These are phyloP conservation scores for Psylliodes chrysocephalus DNA, from an alignment of 2,888 invertebrate genomes.

Conservation along the genomic window DNA sequence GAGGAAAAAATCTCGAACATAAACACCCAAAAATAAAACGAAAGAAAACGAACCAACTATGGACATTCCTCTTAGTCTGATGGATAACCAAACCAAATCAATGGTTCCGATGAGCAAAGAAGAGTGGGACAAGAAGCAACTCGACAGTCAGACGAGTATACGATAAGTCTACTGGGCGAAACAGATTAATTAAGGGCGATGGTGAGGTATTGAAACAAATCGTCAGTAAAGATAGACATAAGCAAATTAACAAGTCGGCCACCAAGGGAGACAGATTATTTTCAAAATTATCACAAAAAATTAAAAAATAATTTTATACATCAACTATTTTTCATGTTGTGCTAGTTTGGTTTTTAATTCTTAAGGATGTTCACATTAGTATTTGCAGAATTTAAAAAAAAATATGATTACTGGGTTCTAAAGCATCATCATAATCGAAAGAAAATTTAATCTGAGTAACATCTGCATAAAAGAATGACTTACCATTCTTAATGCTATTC, in stretches of 20 bases:
- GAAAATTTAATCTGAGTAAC: too few relatives aligned
- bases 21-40: conserved; percentile 30
- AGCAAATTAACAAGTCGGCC: conserved; percentile 84
- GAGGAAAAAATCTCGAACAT: conserved; percentile 17
- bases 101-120: conserved; percentile 95
- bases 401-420: too few relatives aligned
- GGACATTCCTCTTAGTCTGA: conserved; percentile 67
- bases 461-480: too few relatives aligned
- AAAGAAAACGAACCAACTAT: conserved; percentile 58
- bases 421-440: too few relatives aligned
- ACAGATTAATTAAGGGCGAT: conserved; percentile 88
- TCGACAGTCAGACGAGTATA: conserved; percentile 79
- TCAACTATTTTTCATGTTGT: conserved; percentile 31
- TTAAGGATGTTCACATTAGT: not conserved
- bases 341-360: conserved; percentile 15
- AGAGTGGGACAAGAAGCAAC: conserved; percentile 90
- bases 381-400: not conserved
- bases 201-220: conserved; percentile 94
- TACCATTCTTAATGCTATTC: too few relatives aligned
- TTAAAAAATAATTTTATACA: conserved; percentile 29
- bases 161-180: conserved; percentile 86
- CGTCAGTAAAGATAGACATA: conserved; percentile 83
- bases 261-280: conserved; percentile 79
- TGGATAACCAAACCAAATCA: conserved; percentile 71
- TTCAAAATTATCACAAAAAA: conserved; percentile 69